Conservation (phyloP, 2,113 vertebrate species). For the Lepus timidus region DNA sequence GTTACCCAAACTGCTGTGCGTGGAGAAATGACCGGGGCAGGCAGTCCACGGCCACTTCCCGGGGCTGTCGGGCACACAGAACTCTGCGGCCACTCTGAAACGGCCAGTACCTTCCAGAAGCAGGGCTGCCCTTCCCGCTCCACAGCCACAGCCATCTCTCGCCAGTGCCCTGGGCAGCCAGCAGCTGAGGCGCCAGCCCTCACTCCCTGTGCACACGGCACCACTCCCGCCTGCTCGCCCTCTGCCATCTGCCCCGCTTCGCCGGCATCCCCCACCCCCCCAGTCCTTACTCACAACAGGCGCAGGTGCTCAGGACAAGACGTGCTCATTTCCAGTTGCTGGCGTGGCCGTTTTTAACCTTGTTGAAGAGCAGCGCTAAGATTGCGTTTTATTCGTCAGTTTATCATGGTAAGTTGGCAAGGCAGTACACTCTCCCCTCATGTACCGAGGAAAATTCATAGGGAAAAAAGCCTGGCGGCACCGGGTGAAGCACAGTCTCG, state of each 20-base stretch:
- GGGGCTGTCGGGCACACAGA: conserved; percentile 80
- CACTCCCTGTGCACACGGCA: too few relatives aligned
- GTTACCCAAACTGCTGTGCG: conserved; percentile 38
- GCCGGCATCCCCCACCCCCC: not conserved
- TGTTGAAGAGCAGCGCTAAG: conserved; percentile 64
- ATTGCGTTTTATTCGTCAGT: conserved; percentile 8
- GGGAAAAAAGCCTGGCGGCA: not conserved
- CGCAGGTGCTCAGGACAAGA: not conserved
- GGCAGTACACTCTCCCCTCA: conserved; percentile 38
- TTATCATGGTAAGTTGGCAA: not conserved
- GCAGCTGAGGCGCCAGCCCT: not conserved
- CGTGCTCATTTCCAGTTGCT: not conserved
- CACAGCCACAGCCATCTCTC: conserved; percentile 55
- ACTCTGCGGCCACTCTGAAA: conserved; percentile 79
- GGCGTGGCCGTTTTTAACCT: conserved; percentile 42
- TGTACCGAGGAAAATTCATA: conserved; percentile 36
- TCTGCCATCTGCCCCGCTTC: not conserved
- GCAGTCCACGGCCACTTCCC: conserved; percentile 85
- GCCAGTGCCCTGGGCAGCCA: too few relatives aligned
- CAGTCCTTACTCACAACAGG: not conserved
- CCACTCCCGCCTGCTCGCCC: too few relatives aligned
- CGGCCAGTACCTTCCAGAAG: conserved; percentile 80
- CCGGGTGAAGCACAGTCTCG: not conserved
- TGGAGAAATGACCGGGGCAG: conserved; percentile 76
- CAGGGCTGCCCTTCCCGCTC: conserved; percentile 85